Evolutionary conservation across 2,888 invertebrate species (phyloP).

Genomic region (Alloscopus bannaensis): DNA sequence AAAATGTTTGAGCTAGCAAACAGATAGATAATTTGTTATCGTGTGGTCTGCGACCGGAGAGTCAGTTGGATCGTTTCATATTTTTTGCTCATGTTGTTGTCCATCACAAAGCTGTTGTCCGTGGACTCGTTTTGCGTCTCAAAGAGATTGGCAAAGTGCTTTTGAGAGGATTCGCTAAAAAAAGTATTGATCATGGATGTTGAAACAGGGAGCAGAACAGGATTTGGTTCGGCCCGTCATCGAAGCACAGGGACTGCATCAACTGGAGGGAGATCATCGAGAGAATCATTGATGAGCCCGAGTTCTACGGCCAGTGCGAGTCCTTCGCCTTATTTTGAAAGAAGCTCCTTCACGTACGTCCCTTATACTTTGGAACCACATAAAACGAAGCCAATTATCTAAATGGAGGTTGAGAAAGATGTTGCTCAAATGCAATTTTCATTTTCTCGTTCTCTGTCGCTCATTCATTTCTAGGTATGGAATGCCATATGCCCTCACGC

Average conservation of each 20-base stretch:
- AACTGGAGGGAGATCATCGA: conserved; percentile 67
- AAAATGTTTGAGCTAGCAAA: too few species aligned
- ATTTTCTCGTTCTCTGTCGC: background rate
- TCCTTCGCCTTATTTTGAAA: conserved; percentile 72
- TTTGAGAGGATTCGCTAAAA: background rate
- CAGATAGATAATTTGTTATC: too few species aligned
- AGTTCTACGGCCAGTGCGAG: conserved; percentile 71
- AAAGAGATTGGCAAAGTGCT: background rate
- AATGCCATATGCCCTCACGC: conserved; percentile 71
- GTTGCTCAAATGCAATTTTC: background rate
- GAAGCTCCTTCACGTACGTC: conserved; percentile 72
- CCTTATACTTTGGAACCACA: too few species aligned
- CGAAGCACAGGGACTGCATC: conserved; percentile 65
- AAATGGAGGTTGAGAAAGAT: background rate
- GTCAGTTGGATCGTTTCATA: too few species aligned
- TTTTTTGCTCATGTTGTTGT: too few species aligned
- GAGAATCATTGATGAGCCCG: conserved; percentile 72
- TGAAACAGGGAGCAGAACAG: conserved; percentile 56
- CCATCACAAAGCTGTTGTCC: background rate
- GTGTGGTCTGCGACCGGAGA: too few species aligned
- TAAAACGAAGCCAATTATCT: background rate
- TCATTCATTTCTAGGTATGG: conserved; percentile 66
- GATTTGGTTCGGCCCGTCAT: conserved; percentile 41
- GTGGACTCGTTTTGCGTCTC: background rate
- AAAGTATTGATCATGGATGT: conserved; percentile 34